Base-by-base conservation (phyloP, 1,140 invertebrate genomes). In the Procambarus virginalis region DNA sequence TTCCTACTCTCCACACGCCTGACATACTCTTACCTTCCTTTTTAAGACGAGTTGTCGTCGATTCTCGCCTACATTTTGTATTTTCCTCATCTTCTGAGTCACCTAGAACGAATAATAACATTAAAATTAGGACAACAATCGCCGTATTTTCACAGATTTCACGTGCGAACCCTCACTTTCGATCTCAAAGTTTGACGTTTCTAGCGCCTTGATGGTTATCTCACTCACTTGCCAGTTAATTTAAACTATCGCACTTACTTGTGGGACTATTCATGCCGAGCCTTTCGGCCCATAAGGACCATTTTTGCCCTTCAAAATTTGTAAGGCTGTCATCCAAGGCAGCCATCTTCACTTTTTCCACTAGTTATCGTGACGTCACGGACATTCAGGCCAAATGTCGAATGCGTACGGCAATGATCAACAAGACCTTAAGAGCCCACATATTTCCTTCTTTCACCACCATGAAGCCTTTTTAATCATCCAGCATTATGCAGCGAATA, bases 321-420 rank as follows among this genome's bases (percentile, higher is more conserved):
- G 89, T 90, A 75, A 90, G 89, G 89, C 89, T 90, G 89, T 90
- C 89, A 90, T 90, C 89, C 77, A 90, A 81, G 84, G 89, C 89
- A 90, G 89, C 89, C 89, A 90, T 90, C 89, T 90, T 90, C 89
- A 90, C 89, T 90, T 90, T 90, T 90, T 90, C 89, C 89, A 90
- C 77, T 88, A 88, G 86, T 88, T 88, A 88, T 68, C 83, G 83
- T 85, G 83, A 86, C 83, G 83, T 85, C 83, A 84, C 77, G 76
- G 78, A 84, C 82, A 84, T 79, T 84, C 89, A 90, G 89, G 89
- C 83, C 89, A 86, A 86, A 79, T 84, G 77, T 80, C 76, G 84
- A 86, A 90, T 90, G 89, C 89, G 77, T 90, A 90, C 84, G 46
- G 46, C 83, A 90, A 85, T n/a, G 45, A 58, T 70, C 81, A 84